Percentiles rank a stretch among this genome's conserved stretches.
Conservation (phyloP, 2,113 vertebrate genomes). For the Vireo altiloquus region DNA sequence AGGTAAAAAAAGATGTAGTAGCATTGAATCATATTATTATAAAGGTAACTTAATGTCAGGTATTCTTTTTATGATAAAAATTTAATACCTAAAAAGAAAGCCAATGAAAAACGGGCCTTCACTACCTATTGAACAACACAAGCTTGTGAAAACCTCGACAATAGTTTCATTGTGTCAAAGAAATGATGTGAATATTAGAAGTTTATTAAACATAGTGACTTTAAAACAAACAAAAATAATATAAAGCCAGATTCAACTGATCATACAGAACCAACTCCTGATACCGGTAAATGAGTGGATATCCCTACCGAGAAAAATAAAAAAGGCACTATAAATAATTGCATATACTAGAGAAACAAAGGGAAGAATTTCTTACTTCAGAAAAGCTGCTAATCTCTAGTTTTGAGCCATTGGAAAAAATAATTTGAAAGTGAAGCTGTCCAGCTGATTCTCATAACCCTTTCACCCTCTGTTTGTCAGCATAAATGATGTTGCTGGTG, state of each 20-base stretch:
- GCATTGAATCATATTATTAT: not conserved
- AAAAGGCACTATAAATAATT: not conserved
- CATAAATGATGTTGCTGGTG: not conserved
- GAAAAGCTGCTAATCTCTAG: not conserved
- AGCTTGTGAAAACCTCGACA: not conserved
- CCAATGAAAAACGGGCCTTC: not conserved
- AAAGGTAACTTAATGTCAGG: not conserved
- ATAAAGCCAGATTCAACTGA: not conserved
- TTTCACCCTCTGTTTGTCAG: not conserved
- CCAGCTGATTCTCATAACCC: not conserved
- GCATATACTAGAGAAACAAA: not conserved
- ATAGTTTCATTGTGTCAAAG: not conserved
- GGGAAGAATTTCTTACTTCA: not conserved
- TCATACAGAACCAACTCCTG: not conserved
- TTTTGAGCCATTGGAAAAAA: not conserved
- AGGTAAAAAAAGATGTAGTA: not conserved
- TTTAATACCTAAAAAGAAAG: not conserved
- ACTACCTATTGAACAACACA: not conserved
- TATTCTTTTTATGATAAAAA: not conserved
- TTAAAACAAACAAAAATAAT: not conserved
- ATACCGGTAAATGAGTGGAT: not conserved
- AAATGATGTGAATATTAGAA: not conserved
- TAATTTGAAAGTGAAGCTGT: not conserved
- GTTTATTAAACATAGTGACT: not conserved
- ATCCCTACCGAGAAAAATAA: not conserved